These are phyloP conservation scores for Coenonympha glycerion DNA, from an alignment of 2,888 invertebrate species.

Conservation along the genomic window DNA sequence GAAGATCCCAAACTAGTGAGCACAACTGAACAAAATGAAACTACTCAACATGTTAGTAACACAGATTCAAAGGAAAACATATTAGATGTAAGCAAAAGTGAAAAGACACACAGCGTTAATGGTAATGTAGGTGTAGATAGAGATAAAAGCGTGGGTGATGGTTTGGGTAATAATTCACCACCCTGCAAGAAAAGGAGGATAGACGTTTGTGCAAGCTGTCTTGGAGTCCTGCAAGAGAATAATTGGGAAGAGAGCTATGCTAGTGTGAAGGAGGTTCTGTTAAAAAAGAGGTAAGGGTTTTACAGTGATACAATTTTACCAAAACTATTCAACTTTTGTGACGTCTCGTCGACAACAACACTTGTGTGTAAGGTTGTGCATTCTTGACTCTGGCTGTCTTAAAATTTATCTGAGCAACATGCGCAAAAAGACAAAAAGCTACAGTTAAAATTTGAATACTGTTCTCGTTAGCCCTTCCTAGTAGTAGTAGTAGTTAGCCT, in stretches of 20 bases:
- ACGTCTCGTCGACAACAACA: too few relatives aligned
- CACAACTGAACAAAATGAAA: neutral
- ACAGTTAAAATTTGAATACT: too few relatives aligned
- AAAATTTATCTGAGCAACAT: neutral
- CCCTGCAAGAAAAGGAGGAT: conserved; percentile 62
- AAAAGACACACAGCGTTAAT: conserved; percentile 8
- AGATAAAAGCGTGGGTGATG: neutral
- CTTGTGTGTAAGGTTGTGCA: too few relatives aligned
- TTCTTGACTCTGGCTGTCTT: too few relatives aligned
- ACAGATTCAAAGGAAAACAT: neutral
- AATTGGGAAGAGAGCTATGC: conserved; percentile 73
- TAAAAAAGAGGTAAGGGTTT: conserved; percentile 58
- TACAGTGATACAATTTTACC: neutral
- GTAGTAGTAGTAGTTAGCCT: too few relatives aligned
- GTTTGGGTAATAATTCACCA: conserved; percentile 28
- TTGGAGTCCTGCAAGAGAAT: conserved; percentile 81
- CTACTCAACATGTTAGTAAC: neutral
- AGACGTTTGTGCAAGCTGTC: conserved; percentile 80
- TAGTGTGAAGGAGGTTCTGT: conserved; percentile 69
- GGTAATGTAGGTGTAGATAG: conserved; percentile 22
- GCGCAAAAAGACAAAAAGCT: too few relatives aligned
- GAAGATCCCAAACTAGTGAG: conserved; percentile 9
- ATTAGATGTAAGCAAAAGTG: neutral
- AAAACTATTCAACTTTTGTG: too few relatives aligned
- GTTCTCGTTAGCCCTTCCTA: too few relatives aligned